Conservation (phyloP, 2,113 vertebrate genomes). For the Ahaetulla prasina region DNA sequence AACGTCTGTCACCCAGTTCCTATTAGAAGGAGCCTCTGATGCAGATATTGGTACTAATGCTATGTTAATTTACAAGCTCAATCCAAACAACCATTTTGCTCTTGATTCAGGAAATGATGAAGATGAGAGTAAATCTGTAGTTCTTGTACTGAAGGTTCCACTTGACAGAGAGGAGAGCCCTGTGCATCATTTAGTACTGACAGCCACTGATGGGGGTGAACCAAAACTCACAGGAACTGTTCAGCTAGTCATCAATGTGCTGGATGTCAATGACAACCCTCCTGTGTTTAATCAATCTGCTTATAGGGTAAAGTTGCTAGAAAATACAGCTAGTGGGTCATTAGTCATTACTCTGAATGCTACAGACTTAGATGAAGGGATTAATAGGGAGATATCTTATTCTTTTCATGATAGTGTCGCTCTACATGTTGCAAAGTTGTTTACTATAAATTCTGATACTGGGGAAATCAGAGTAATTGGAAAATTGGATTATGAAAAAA, state of each 20-base stretch:
- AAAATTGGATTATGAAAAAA: constrained; percentile 74
- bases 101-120: constrained; percentile 59
- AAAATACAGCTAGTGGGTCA: constrained; percentile 65
- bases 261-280: too few species aligned
- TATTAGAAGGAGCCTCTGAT: constrained; percentile 65
- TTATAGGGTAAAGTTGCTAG: constrained; percentile 68
- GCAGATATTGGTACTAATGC: constrained; percentile 68
- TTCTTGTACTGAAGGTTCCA: too few species aligned
- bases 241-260: too few species aligned
- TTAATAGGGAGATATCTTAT: constrained; percentile 62
- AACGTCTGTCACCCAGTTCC: constrained; percentile 62
- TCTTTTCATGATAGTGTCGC: constrained; percentile 32
- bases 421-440: constrained; percentile 20
- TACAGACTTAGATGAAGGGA: constrained; percentile 69
- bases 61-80: constrained; percentile 72
- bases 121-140: constrained; percentile 57
- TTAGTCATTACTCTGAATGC: constrained; percentile 68
- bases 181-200: too few species aligned
- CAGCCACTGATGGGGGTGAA: too few species aligned
- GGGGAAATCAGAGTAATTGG: constrained; percentile 71
- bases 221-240: too few species aligned
- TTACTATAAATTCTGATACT: constrained; percentile 56
- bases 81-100: constrained; percentile 65
- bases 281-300: too few species aligned
- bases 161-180: too few species aligned